Conservation (phyloP, 2,113 vertebrate species). For the Osmerus eperlanus region DNA sequence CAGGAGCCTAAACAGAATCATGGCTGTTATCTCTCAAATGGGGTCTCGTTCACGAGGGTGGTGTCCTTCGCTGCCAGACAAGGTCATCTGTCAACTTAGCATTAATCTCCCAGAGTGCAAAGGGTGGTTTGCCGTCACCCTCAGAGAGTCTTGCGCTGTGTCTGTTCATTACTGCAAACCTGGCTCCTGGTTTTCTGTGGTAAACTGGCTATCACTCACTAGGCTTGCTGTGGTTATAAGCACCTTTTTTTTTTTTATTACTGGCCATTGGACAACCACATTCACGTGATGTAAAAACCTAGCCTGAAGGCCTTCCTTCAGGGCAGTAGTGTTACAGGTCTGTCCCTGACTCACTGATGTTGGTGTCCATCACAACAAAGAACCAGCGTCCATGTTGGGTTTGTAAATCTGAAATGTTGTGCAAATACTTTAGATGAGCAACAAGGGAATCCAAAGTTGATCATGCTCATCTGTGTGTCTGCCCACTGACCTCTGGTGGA, state of each 20-base stretch:
- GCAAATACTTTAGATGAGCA: too few relatives aligned
- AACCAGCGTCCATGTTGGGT: too few relatives aligned
- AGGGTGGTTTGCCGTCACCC: slow-evolving; percentile 37
- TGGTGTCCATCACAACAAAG: too few relatives aligned
- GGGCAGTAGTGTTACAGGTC: background rate
- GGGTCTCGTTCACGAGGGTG: slow-evolving; percentile 26
- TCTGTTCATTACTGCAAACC: slow-evolving; percentile 51
- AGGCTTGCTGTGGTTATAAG: background rate
- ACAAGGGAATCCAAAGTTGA: background rate
- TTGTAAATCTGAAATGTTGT: too few relatives aligned
- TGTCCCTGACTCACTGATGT: too few relatives aligned
- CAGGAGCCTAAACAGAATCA: slow-evolving; percentile 16
- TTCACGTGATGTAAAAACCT: too few relatives aligned
- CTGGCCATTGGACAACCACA: too few relatives aligned
- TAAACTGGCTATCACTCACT: background rate
- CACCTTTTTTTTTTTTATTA: background rate
- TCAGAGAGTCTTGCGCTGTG: slow-evolving; percentile 33
- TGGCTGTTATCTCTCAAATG: slow-evolving; percentile 30
- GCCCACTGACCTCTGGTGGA: background rate
- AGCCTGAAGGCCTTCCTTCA: too few relatives aligned
- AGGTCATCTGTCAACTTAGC: slow-evolving; percentile 51
- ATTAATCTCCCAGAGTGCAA: slow-evolving; percentile 62
- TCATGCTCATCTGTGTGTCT: background rate
- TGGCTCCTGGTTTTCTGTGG: slow-evolving; percentile 24
- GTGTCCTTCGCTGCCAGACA: slow-evolving; percentile 40